Base-by-base conservation (phyloP, 2,797 vertebrate genomes). In the Garrulus glandarius region DNA sequence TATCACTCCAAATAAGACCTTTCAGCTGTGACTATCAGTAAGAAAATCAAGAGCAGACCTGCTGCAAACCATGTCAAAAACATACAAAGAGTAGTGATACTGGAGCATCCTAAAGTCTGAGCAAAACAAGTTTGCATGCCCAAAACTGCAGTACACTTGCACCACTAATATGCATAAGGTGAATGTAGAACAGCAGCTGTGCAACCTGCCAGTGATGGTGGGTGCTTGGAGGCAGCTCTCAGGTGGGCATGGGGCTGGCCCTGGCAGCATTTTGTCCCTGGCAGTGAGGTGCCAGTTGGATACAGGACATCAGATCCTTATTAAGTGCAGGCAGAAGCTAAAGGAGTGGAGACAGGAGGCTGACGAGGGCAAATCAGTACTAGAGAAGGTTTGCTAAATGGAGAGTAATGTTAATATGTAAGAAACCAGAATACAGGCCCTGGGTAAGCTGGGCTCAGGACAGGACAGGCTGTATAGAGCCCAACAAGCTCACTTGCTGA, bases 11-110 rank as follows among this genome's bases (percentile, higher is more conserved):
- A 90, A 86, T 47, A 69, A 61, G 88, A 92, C 65, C 74, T 96
- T 88, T 93, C 78, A 93, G 79, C 80, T 69, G 56, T 94, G 70
- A 72, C 86, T 94, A 69, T 87, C 78, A 84, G 53, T 86, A 86
- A 94, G 84, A 90, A 92, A 89, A 59, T 61, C 76, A 77, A 43
- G 23, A 94, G 19, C 76, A 75, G 24, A 81, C 52, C 34, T 76
- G 50, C 47, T 47, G 21, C 49, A 93, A 39, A 20, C 36, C 53
- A 26, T 6, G 10, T 82, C 59, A 77, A 91, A 89, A 93, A 34
- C 41, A n/a, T 6, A n/a, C 34, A 53, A 82, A 61, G 53, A 60
- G 6, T 11, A 59, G 59, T 14, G 41, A 79, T 16, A 18, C 36
- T 47, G 36, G 36, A 93, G 15, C 65, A 78, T 94, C 75, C 17